Conservation (phyloP, 1,140 invertebrate species). For the Ips typographus region DNA sequence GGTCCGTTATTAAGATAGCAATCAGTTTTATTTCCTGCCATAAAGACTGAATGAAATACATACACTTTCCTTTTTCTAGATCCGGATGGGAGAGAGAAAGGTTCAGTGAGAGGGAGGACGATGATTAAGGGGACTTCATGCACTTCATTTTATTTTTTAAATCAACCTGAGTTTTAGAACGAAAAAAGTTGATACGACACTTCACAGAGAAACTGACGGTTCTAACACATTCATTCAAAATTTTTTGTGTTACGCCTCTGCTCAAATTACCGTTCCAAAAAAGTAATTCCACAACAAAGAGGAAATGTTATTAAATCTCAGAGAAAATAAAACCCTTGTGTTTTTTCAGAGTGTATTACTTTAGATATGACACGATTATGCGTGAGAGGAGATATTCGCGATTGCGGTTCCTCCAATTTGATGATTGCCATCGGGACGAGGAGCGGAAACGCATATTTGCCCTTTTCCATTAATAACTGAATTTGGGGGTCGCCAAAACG, state of each 20-base stretch:
- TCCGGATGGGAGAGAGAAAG: conserved; percentile 37
- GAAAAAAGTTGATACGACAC: no score
- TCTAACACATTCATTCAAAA: no score
- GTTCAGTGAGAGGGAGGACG: conserved; percentile 27
- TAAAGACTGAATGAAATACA: conserved; percentile 51
- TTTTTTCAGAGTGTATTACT: conserved; percentile 44
- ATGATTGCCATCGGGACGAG: conserved; percentile 47
- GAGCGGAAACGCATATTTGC: conserved; percentile 37
- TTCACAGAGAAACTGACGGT: no score
- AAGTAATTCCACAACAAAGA: conserved; percentile 35
- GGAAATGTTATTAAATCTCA: conserved; percentile 44
- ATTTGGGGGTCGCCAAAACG: conserved; percentile 10
- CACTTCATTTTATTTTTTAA: no score
- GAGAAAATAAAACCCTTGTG: conserved; percentile 40
- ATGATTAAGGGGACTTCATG: conserved; percentile 12
- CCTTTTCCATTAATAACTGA: conserved; percentile 29
- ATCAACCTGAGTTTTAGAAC: no score
- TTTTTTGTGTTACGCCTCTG: conserved; percentile 1
- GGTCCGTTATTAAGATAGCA: conserved; percentile 54
- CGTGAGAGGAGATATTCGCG: conserved; percentile 41
- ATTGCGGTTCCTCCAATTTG: conserved; percentile 44
- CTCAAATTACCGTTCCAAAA: conserved; percentile 17
- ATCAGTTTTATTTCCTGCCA: conserved; percentile 53
- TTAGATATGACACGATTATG: conserved; percentile 50
- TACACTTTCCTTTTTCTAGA: conserved; percentile 46